These are phyloP conservation scores for Scaptodrosophila latifasciaeformis DNA, from an alignment of 2,888 invertebrate species.

Conservation along the genomic window DNA sequence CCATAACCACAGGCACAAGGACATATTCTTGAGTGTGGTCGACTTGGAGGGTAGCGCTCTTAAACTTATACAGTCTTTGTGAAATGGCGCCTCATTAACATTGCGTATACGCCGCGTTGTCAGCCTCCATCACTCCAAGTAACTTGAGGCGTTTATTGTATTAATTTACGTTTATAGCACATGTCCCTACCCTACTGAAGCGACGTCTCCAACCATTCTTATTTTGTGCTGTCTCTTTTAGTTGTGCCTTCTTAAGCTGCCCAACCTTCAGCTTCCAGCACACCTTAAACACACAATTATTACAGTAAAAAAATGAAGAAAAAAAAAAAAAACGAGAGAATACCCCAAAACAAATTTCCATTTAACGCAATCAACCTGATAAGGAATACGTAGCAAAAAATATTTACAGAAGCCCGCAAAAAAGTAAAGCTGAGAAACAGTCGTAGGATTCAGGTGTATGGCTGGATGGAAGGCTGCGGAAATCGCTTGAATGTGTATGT, in stretches of 20 bases:
- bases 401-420: conserved; percentile 30
- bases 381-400: conserved; percentile 27
- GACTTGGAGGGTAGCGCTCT: not conserved
- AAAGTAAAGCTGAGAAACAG: not conserved
- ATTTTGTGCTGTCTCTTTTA: conserved; percentile 8
- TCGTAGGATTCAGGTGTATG: not conserved
- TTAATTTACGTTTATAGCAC: conserved; percentile 18
- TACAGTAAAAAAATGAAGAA: conserved; percentile 34
- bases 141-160: conserved; percentile 18
- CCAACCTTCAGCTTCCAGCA: conserved; percentile 31
- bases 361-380: conserved; percentile 60
- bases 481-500: no score
- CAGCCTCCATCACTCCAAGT: not conserved
- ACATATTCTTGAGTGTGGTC: conserved; percentile 2
- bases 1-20: conserved; percentile 14
- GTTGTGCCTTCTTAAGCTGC: no score
- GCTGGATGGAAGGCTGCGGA: not conserved
- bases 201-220: conserved; percentile 3
- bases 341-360: no score
- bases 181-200: no score
- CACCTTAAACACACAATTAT: conserved; percentile 61
- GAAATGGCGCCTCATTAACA: conserved; percentile 20
- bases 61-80: conserved; percentile 33
- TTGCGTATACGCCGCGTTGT: conserved; percentile 8
- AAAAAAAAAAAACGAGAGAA: no score